phyloP scores from a whole-genome alignment of 2,113 vertebrate species.

The Oreochromis aureus region DNA sequence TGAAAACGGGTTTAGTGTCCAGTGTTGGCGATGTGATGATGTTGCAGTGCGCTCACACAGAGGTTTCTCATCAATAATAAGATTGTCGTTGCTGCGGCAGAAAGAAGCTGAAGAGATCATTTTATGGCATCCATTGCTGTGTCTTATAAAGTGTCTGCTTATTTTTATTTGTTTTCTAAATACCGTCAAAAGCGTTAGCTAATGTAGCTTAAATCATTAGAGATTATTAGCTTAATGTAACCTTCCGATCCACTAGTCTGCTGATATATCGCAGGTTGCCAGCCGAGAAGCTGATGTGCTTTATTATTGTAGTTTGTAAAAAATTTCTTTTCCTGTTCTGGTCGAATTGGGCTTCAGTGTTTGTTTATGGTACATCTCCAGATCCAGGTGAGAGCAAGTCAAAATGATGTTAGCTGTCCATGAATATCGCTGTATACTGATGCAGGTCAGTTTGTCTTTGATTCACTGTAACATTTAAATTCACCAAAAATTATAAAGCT shows the following conservation, averaged over 20 bases:
- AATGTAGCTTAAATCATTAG: neutral
- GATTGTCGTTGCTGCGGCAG: neutral
- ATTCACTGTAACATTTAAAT: accelerated
- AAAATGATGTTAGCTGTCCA: neutral
- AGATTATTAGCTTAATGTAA: neutral
- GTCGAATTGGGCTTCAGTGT: neutral
- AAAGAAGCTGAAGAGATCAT: accelerated
- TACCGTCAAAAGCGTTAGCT: neutral
- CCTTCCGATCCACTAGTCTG: neutral
- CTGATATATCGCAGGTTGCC: accelerated
- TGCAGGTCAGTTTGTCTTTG: neutral
- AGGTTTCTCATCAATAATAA: neutral
- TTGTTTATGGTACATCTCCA: neutral
- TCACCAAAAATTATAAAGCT: neutral
- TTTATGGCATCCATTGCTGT: neutral
- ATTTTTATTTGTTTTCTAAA: neutral
- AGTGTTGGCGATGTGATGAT: neutral
- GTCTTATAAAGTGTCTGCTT: neutral
- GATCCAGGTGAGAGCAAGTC: neutral
- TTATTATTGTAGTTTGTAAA: neutral
- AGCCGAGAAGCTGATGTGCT: neutral
- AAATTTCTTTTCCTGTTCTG: neutral
- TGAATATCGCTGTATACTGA: neutral
- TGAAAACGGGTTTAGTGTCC: neutral
- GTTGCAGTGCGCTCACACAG: neutral